Conservation (phyloP, 2,797 vertebrate species). For the Hemitrygon akajei region DNA sequence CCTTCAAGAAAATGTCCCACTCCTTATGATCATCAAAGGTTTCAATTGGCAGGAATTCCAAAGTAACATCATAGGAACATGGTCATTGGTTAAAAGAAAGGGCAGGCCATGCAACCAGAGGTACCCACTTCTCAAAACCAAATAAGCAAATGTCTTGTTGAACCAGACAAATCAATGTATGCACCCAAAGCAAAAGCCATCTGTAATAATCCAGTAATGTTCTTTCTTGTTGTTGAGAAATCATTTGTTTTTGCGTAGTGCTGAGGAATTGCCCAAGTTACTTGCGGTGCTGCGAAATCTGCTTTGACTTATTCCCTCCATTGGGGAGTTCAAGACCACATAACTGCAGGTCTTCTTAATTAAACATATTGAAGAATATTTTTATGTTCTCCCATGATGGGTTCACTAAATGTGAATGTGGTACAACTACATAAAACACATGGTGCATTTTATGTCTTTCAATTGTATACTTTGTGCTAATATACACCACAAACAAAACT, state of each 20-base stretch:
- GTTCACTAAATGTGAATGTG: no score
- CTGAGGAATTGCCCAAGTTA: no score
- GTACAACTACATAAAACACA: no score
- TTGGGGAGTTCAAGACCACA: no score
- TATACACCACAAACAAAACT: no score
- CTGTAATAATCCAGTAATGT: background rate
- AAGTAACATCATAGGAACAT: background rate
- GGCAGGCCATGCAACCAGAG: background rate
- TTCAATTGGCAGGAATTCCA: background rate
- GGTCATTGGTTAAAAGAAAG: background rate
- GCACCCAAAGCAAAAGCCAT: background rate
- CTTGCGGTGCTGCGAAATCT: no score
- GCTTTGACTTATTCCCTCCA: no score
- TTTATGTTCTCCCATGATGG: no score
- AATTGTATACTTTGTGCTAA: no score
- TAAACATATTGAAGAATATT: no score
- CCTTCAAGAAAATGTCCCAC: background rate
- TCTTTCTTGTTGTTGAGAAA: background rate
- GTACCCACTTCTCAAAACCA: background rate
- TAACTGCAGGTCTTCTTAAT: no score
- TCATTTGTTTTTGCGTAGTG: background rate
- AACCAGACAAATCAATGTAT: background rate
- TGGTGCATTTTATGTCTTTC: no score
- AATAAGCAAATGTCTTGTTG: background rate
- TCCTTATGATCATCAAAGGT: background rate